phyloP scores from a whole-genome alignment of 2,113 vertebrate genomes.

The pig (Sus scrofa) region DNA sequence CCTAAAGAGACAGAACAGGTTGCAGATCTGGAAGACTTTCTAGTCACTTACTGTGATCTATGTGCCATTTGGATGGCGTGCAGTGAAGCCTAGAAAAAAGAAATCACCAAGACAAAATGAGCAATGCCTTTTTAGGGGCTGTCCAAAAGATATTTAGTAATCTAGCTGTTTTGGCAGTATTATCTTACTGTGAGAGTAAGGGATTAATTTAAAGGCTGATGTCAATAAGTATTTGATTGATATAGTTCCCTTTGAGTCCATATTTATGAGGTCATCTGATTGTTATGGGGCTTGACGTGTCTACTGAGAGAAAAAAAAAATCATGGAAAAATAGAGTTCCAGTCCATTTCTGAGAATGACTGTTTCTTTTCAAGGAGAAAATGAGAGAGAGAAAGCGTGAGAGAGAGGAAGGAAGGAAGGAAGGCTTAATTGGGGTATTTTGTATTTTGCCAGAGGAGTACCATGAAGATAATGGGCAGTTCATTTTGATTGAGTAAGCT shows the following conservation, averaged over 20 bases:
- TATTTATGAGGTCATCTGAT: neutral
- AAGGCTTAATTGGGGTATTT: neutral
- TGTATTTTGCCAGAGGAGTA: constrained; percentile 2
- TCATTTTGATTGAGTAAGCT: neutral
- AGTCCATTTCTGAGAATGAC: neutral
- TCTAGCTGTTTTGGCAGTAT: neutral
- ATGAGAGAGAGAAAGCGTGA: neutral
- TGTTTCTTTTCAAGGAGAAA: neutral
- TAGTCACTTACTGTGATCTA: neutral
- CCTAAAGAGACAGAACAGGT: neutral
- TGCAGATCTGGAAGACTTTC: neutral
- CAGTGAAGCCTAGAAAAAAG: neutral
- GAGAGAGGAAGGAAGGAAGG: rapidly evolving
- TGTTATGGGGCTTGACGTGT: neutral
- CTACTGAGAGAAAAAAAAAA: neutral
- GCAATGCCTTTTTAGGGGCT: neutral
- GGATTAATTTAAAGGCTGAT: neutral
- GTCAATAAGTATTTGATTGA: neutral
- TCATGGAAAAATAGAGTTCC: neutral
- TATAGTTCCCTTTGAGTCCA: neutral
- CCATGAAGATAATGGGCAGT: neutral
- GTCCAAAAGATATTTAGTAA: neutral
- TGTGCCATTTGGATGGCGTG: neutral
- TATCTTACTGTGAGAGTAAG: neutral
- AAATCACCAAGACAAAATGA: neutral